phyloP scores from a whole-genome alignment of 1,140 invertebrate genomes.

The Heliconius congener region DNA sequence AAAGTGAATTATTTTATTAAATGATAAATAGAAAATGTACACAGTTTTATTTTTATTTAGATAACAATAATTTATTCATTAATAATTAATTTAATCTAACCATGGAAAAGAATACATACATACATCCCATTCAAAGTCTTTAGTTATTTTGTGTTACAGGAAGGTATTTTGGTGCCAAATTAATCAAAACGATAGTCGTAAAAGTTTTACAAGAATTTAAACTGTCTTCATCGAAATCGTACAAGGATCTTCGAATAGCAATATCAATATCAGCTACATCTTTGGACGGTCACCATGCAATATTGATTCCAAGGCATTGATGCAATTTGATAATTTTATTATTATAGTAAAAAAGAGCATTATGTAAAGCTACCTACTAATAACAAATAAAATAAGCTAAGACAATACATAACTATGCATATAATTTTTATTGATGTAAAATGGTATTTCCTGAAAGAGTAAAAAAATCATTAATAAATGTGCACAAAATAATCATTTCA shows the following conservation, averaged over 20 bases:
- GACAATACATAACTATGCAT: background rate
- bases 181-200: slow-evolving; percentile 58
- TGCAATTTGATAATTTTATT: background rate
- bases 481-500: too few species aligned
- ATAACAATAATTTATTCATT: too few species aligned
- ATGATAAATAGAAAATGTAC: too few species aligned
- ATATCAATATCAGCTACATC: slow-evolving; percentile 55
- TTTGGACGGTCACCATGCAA: slow-evolving; percentile 49
- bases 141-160: slow-evolving; percentile 49
- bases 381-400: background rate
- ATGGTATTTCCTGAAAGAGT: background rate
- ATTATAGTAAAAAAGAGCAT: background rate
- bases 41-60: too few species aligned
- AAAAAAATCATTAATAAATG: too few species aligned
- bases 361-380: background rate
- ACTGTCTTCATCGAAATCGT: slow-evolving; percentile 44
- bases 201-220: slow-evolving; percentile 52
- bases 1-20: too few species aligned
- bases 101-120: too few species aligned
- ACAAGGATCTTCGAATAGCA: slow-evolving; percentile 51
- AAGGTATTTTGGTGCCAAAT: slow-evolving; percentile 55
- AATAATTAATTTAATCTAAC: too few species aligned
- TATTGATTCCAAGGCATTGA: slow-evolving; percentile 33
- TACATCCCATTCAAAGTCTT: too few species aligned
- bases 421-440: background rate